Evolutionary conservation across 2,888 invertebrate species (phyloP), one percentile per base, ranked within the genome.

Genomic region (Xylocampa areola): DNA sequence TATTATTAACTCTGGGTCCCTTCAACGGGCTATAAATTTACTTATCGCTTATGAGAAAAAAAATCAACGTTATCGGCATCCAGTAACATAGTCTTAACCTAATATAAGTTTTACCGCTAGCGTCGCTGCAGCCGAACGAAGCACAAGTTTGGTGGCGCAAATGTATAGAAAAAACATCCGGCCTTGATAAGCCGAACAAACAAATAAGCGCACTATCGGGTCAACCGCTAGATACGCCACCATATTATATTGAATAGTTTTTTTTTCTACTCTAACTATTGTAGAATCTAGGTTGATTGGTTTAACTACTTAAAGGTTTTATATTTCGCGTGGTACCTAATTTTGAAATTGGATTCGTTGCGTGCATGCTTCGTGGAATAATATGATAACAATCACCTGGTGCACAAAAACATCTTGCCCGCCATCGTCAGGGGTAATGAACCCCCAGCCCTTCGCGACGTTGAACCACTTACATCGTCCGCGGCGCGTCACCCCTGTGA

Each of bases 401-500:
- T 98, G 98, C 58, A 98, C 98, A 87, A 98, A 98, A 63, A 98
- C 97, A 88, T 98, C 98, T 88, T 97, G 97, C 6, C 97, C 96
- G 36, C 97, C 97, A 87, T 98, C 98, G 80, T 97, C 96, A 37
- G 98, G 98, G 65, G 97, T 97, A 84, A 98, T 96, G 92, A 98
- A 98, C 65, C 98, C 98, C 97, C 98, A 98, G 62, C 98, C 98
- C 91, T 98, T 98, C 76, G 97, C 97, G 67, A 98, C 98, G 92
- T 98, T 98, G 93, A 98, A 98, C 98, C 98, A 98, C 94, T 98
- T 98, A 94, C 98, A 98, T 86, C 96, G 96, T 59, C 98, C 98
- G 84, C 95, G 94, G 69, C 97, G 95, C 77, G 95, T 94, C 77
- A 96, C 95, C 67, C 94, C 95, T 70, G 91, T 94, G 67, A 94